These are phyloP conservation scores for Melanotaenia duboulayi DNA, from an alignment of 2,113 vertebrate species.

Conservation along the genomic window DNA sequence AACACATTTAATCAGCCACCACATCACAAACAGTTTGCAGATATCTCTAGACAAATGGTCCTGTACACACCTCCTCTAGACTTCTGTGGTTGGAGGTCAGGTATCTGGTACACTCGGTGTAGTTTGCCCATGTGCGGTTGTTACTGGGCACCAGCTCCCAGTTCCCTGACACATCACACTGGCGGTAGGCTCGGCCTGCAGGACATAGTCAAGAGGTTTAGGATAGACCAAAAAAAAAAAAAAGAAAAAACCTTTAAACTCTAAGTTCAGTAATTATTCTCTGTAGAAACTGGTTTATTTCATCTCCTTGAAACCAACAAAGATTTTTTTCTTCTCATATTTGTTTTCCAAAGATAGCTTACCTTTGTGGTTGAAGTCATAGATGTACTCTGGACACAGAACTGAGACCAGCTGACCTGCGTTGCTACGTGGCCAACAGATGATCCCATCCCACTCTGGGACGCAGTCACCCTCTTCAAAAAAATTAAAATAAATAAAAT, in stretches of 20 bases:
- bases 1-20: neutral
- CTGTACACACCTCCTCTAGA: conserved; percentile 82
- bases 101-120: conserved; percentile 88
- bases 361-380: conserved; percentile 94
- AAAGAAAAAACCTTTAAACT: too few species aligned
- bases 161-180: conserved; percentile 82
- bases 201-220: neutral
- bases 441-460: conserved; percentile 92
- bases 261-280: too few species aligned
- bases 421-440: conserved; percentile 88
- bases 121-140: conserved; percentile 96
- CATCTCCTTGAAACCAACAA: neutral
- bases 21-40: neutral
- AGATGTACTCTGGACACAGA: conserved; percentile 89
- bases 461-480: conserved; percentile 82
- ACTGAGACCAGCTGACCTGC: conserved; percentile 83
- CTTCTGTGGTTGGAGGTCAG: conserved; percentile 81
- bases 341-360: neutral
- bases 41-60: neutral
- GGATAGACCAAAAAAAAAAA: neutral
- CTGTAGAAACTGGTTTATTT: neutral
- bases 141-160: conserved; percentile 87
- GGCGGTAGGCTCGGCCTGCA: conserved; percentile 87
- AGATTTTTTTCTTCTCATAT: neutral
- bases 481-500: conserved; percentile 9